These are phyloP conservation scores for Borostomias antarcticus DNA, from an alignment of 2,797 vertebrate species.

Conservation along the genomic window DNA sequence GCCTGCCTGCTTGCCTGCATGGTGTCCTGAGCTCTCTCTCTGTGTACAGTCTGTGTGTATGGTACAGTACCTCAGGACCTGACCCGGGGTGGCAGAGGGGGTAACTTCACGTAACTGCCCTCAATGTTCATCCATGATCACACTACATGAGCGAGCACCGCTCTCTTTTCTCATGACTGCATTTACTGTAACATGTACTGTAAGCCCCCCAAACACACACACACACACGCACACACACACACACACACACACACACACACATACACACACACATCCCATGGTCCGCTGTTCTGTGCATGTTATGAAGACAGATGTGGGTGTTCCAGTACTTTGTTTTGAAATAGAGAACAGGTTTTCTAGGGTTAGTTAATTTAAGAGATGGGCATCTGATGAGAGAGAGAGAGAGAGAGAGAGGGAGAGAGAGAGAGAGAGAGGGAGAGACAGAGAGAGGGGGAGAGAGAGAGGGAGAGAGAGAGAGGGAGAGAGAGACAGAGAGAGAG, in stretches of 20 bases:
- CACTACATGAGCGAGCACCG: neutral
- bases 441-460: no score
- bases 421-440: no score
- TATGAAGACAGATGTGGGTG: no score
- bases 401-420: no score
- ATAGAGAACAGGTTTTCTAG: no score
- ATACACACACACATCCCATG: neutral
- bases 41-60: neutral
- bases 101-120: neutral
- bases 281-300: no score
- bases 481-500: neutral
- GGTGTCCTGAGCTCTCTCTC: neutral
- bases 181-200: neutral
- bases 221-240: neutral
- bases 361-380: no score
- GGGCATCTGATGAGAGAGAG: no score
- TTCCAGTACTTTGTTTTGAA: no score
- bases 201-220: neutral
- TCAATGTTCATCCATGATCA: neutral
- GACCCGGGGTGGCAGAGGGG: neutral
- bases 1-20: neutral
- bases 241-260: conserved; percentile 14
- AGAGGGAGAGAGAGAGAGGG: no score
- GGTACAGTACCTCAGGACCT: neutral
- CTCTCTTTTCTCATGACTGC: neutral